phyloP scores from a whole-genome alignment of 2,797 vertebrate genomes.

The Melanotaenia trifasciata region DNA sequence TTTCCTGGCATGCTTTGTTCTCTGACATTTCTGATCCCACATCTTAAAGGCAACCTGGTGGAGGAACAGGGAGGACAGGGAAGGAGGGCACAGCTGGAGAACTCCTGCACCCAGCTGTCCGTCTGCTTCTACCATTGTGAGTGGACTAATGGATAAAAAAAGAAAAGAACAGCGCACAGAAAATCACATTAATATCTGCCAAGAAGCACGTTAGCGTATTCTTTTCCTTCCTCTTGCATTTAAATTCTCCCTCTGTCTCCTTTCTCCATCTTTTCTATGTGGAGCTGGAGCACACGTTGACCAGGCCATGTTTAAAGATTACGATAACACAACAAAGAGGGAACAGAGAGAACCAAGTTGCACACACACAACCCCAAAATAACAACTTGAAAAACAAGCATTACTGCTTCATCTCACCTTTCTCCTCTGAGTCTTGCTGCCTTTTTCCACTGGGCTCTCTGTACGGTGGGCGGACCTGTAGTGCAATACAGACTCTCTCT shows the following conservation, averaged over 20 bases:
- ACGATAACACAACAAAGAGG: slow-evolving; percentile 12
- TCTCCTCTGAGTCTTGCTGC: slow-evolving; percentile 6
- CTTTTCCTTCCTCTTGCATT: neutral
- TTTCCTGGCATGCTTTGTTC: slow-evolving; percentile 3
- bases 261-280: neutral
- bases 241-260: neutral
- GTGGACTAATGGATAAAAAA: slow-evolving; percentile 26
- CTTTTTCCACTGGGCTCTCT: too few species aligned
- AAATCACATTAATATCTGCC: slow-evolving; percentile 24
- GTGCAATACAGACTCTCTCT: neutral
- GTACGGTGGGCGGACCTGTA: too few species aligned
- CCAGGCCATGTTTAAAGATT: slow-evolving; percentile 26
- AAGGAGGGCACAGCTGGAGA: slow-evolving; percentile 28
- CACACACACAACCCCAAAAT: slow-evolving; percentile 19
- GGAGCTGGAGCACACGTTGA: slow-evolving; percentile 18
- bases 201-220: neutral
- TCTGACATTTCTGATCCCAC: slow-evolving; percentile 34
- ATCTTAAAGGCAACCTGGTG: slow-evolving; percentile 21
- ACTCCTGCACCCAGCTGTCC: slow-evolving; percentile 30
- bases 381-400: slow-evolving; percentile 28
- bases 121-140: slow-evolving; percentile 29
- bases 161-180: slow-evolving; percentile 6
- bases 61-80: neutral
- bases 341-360: slow-evolving; percentile 14
- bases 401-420: slow-evolving; percentile 8